Percentiles rank a stretch among this genome's conserved stretches.
Evolutionary conservation across 2,113 vertebrate genomes (phyloP).

Genomic region (Romanogobio albipinnatus): DNA sequence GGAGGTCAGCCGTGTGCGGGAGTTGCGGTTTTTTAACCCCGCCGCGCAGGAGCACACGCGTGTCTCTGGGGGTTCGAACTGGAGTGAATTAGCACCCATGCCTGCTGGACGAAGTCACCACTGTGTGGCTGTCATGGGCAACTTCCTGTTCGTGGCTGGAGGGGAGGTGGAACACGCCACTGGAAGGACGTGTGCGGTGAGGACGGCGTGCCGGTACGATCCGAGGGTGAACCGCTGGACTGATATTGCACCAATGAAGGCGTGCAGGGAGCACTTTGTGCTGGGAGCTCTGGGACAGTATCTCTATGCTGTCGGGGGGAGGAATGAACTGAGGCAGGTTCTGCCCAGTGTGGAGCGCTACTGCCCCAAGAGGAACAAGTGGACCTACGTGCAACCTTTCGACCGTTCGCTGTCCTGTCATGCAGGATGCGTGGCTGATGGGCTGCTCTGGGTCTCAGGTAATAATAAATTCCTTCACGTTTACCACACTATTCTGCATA

Average conservation of each 20-base stretch:
- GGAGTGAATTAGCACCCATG: constrained; percentile 93
- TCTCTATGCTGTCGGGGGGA: constrained; percentile 90
- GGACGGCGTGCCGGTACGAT: constrained; percentile 92
- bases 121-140: constrained; percentile 93
- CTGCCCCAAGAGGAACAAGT: constrained; percentile 96
- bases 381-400: constrained; percentile 93
- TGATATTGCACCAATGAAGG: constrained; percentile 95
- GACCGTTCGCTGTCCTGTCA: constrained; percentile 97
- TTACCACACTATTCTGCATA: not conserved
- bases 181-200: constrained; percentile 88
- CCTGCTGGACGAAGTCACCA: constrained; percentile 92
- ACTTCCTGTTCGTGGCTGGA: constrained; percentile 93
- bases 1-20: constrained; percentile 89
- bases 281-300: constrained; percentile 88
- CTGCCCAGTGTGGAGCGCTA: constrained; percentile 94
- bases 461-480: constrained; percentile 56
- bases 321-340: constrained; percentile 94
- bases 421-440: constrained; percentile 92
- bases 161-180: constrained; percentile 91
- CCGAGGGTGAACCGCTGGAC: constrained; percentile 90
- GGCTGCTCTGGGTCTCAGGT: constrained; percentile 98
- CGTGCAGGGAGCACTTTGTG: constrained; percentile 95
- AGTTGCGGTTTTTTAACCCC: constrained; percentile 92
- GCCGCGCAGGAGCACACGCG: constrained; percentile 85
- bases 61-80: constrained; percentile 87